A percentile compares a stretch with the other conserved stretches of the same genome.
Conservation (phyloP, 2,113 vertebrate species). For the Perca fluviatilis region DNA sequence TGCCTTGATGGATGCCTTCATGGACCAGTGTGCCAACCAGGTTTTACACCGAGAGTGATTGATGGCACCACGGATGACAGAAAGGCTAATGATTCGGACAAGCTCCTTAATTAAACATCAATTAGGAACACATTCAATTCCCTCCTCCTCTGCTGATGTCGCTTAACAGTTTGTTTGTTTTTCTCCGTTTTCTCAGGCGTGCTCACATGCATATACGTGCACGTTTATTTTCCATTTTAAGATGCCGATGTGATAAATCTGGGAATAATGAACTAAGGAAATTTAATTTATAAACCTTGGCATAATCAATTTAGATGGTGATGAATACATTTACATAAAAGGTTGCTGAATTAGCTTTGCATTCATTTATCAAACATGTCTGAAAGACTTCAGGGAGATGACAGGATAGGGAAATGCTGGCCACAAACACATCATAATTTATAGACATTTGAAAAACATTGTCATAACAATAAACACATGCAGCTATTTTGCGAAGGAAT, state of each 20-base stretch:
- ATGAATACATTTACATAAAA: conserved; percentile 71
- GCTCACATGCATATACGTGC: not conserved
- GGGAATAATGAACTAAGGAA: conserved; percentile 32
- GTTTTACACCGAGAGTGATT: conserved; percentile 76
- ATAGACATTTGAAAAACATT: not conserved
- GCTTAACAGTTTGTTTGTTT: not conserved
- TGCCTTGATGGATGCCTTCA: conserved; percentile 76
- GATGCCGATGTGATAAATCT: conserved; percentile 33
- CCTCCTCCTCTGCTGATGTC: conserved; percentile 6
- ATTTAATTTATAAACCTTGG: conserved; percentile 31
- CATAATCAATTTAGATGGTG: conserved; percentile 42
- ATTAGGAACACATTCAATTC: conserved; percentile 74
- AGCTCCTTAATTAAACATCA: conserved; percentile 83
- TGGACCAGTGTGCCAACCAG: conserved; percentile 54
- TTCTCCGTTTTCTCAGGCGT: not conserved
- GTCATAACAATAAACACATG: not conserved
- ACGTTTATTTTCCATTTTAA: not conserved
- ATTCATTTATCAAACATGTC: conserved; percentile 60
- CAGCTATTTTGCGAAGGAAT: not conserved
- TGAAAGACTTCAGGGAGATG: conserved; percentile 26
- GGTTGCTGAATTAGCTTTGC: conserved; percentile 52
- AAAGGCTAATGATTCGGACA: conserved; percentile 80
- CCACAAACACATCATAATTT: not conserved
- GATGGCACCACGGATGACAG: conserved; percentile 75
- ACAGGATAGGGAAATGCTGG: conserved; percentile 16